A percentile compares a stretch with the other conserved stretches of the same genome.
phyloP scores from a whole-genome alignment of 2,797 vertebrate species.

The Pangasius sanitwongsei region DNA sequence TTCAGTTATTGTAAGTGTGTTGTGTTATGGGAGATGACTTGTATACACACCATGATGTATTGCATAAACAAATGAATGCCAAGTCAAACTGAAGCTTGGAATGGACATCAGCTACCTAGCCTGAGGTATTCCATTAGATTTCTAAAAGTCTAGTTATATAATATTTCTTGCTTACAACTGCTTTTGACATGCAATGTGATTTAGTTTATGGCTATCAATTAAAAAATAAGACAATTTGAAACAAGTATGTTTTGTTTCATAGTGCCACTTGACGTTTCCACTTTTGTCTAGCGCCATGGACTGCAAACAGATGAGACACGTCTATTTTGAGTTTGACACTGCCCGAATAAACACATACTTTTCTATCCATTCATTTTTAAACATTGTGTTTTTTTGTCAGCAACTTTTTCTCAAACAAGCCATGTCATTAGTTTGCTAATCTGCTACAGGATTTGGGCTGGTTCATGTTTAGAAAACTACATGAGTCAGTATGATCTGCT shows the following conservation, averaged over 20 bases:
- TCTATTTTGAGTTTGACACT: neutral
- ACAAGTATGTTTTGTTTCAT: neutral
- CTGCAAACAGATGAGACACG: neutral
- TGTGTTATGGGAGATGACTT: neutral
- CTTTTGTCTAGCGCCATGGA: neutral
- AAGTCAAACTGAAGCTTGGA: neutral
- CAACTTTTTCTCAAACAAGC: neutral
- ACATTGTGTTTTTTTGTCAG: neutral
- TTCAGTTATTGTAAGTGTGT: slow-evolving; percentile 26
- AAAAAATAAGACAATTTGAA: no score
- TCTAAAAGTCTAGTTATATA: neutral
- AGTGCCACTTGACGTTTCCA: neutral
- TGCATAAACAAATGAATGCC: neutral
- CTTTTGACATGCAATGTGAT: no score
- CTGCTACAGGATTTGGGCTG: slow-evolving; percentile 3
- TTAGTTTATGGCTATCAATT: neutral
- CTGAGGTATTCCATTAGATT: neutral
- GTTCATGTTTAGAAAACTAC: neutral
- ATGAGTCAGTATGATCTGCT: neutral
- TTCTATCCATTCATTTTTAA: neutral
- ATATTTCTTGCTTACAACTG: neutral
- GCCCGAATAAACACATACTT: slow-evolving; percentile 8
- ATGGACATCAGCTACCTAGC: neutral
- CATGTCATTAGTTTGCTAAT: slow-evolving; percentile 13
- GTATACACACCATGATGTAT: neutral